Evolutionary conservation across 2,888 invertebrate genomes (phyloP), one percentile per base, ranked within the genome.

Genomic region (Margaritifera margaritifera): DNA sequence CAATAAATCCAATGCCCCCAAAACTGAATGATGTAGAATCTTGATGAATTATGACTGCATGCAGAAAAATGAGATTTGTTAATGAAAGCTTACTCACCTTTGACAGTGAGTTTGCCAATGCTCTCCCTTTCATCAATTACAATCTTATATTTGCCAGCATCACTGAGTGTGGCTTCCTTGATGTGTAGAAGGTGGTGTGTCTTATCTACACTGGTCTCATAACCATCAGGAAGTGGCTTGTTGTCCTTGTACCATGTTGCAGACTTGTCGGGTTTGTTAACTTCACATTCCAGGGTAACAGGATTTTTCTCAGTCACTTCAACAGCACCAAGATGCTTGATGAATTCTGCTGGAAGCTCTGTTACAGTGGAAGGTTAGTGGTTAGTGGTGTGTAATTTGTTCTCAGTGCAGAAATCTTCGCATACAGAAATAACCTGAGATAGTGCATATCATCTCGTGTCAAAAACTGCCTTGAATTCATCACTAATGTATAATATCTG

Each of bases 151-250:
- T 82, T 80, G 24, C 84, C 88, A 51, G 80, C 79, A 67, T 87
- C 86, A 27, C 85, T 85, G n/a, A 82, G 66, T 11, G 80, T 79
- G n/a, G 82, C 84, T 59, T 84, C 78, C 62, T 79, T 78, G 64
- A 89, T 67, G 55, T 78, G 79, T 6, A 89, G 79, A n/a, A 75
- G 79, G 65, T 87, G 86, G 20, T 61, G 74, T 54, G 77, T 80
- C 27, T 84, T 95, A 90, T 96, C 95, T 86, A 95, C 94, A 67
- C 95, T 93, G 31, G 96, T 93, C 86, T 80, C 95, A 93, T 88
- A 96, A 88, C 95, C 80, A 72, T 82, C 96, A 20, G 79, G 79
- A 61, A 78, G 74, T 11, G 77, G 76, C 66, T 79, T 75, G 24
- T 72, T 78, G 58, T 84, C 78, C 68, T 83, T 81, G 62, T 72